Percentiles rank a stretch among this genome's conserved stretches.
These are phyloP conservation scores for Galeopsomyia nigrocyanea DNA, from an alignment of 2,888 invertebrate genomes.

Conservation along the genomic window DNA sequence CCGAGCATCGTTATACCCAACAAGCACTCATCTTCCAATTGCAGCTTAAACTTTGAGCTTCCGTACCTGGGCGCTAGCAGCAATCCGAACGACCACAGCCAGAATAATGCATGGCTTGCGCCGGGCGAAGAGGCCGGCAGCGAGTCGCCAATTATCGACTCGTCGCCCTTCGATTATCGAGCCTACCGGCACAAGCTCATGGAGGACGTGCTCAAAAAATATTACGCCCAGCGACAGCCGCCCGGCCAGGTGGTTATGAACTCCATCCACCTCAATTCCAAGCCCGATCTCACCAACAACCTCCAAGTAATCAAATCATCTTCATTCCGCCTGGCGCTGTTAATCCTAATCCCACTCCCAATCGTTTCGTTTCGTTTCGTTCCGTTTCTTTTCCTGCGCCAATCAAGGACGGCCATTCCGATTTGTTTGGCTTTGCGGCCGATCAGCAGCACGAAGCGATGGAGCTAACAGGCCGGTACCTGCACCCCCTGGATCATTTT, in stretches of 20 bases:
- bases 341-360: no score
- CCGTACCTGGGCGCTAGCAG: not conserved
- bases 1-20: not conserved
- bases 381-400: no score
- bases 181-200: constrained; percentile 59
- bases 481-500: constrained; percentile 61
- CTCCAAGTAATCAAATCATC: not conserved
- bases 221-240: constrained; percentile 58
- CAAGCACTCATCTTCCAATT: constrained; percentile 12
- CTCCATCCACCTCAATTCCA: constrained; percentile 60
- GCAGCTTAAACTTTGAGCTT: not conserved
- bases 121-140: not conserved
- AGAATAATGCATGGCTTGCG: no score
- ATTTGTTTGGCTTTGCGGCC: constrained; percentile 56
- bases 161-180: constrained; percentile 52
- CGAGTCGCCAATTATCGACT: not conserved
- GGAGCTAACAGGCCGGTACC: constrained; percentile 42
- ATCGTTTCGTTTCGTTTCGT: no score
- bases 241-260: constrained; percentile 63
- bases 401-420: not conserved
- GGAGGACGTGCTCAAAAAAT: constrained; percentile 56
- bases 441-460: constrained; percentile 9
- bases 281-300: constrained; percentile 42
- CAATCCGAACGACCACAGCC: constrained; percentile 18
- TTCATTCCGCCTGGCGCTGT: no score